Base-by-base conservation (phyloP, 1,140 invertebrate genomes). In the Bicyclus anynana region DNA sequence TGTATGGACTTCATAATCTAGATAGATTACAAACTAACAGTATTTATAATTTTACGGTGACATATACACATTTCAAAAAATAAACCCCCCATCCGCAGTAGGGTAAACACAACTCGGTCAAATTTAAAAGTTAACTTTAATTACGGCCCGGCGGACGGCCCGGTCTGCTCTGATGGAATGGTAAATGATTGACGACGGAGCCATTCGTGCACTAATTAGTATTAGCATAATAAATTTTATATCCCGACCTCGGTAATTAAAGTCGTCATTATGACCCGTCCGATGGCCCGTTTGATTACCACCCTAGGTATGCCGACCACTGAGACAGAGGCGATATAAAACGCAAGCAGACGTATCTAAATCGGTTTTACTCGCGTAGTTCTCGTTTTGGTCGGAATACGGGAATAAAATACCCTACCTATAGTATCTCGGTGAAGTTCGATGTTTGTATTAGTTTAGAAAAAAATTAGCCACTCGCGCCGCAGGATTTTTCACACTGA, bases 211-310 rank as follows among this genome's bases (percentile, higher is more conserved):
- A 33, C 47, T 64, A 64, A 60, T 67, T 64, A 57, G 54, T 64
- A 71, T 68, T 62, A 67, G 62, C 57, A 68, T 68, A 68, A 68
- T 71, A 65, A 65, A 68, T 61, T 68, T 71, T 65, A 71, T 65
- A 37, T 40, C 54, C 29, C 46, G 40, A 33, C 47, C 42, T 21
- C 59, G 40, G 57, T 71, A 65, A 68, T 72, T 63, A 68, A 63
- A 64, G 48, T 62, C 53, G 55, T 67, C 56, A 68, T 68, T 63
- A 74, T 52, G 48, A 59, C 53, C 57, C 55, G 53, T 62, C 59
- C 59, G 62, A 68, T 70, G 60, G 65, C 53, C 57, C 66, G 68
- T 70, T 66, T 64, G 55, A 69, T 66, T 71, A 48, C 57, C 10
- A 35, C 21, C 21, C 27, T 13, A n/a, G 17, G 44, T 7, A 27